Percentiles rank a stretch among this genome's conserved stretches.
Conservation (phyloP, 1,140 invertebrate genomes). For the Brachionus asplanchnoidis region DNA sequence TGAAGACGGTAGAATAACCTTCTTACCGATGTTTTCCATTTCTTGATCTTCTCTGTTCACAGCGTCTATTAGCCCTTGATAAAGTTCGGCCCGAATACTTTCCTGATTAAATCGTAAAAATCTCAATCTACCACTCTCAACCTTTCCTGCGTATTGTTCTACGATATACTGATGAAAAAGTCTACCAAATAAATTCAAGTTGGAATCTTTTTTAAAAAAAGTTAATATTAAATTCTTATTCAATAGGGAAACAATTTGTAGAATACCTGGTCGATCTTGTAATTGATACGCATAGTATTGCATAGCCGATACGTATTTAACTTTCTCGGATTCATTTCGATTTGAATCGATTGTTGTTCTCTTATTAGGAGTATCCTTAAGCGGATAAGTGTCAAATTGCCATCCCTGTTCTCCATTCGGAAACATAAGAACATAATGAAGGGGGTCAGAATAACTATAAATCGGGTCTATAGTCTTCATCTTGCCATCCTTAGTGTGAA, state of each 20-base stretch:
- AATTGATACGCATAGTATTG: slow-evolving; percentile 28
- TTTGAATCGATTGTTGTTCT: not conserved
- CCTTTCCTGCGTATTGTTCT: slow-evolving; percentile 44
- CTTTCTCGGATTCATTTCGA: not conserved
- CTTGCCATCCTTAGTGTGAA: not conserved
- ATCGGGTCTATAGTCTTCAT: not conserved
- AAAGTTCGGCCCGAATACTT: not conserved
- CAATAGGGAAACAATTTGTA: too few species aligned
- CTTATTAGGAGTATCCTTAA: not conserved
- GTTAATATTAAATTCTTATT: too few species aligned
- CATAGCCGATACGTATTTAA: not conserved
- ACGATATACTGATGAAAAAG: slow-evolving; percentile 5
- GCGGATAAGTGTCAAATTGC: not conserved
- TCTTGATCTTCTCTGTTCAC: not conserved
- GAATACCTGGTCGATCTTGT: not conserved
- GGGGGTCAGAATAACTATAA: not conserved
- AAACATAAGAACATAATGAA: slow-evolving; percentile 24
- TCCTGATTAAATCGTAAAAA: slow-evolving; percentile 34
- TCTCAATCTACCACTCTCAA: slow-evolving; percentile 48
- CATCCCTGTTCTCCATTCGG: slow-evolving; percentile 3
- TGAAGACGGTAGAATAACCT: not conserved
- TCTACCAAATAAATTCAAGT: not conserved
- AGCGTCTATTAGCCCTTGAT: not conserved
- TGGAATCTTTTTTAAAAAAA: too few species aligned
- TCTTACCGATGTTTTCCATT: not conserved